Evolutionary conservation across 2,888 invertebrate species (phyloP).

Genomic region (Apomyelois bistriatella): DNA sequence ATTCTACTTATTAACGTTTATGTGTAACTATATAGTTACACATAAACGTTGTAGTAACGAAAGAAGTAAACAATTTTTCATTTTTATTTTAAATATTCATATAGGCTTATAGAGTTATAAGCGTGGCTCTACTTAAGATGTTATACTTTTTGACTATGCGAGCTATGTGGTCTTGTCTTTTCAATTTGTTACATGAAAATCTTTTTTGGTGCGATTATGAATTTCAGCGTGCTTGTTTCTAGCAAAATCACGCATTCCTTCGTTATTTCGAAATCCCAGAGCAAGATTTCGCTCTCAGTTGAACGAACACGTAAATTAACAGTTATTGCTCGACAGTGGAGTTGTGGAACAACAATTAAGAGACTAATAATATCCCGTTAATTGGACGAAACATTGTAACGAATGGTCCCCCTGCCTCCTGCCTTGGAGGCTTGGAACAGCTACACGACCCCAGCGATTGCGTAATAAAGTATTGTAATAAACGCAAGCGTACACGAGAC

Average conservation of each 20-base stretch:
- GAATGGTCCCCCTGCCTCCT: constrained; percentile 29
- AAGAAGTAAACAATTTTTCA: too few species aligned
- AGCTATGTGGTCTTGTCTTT: too few species aligned
- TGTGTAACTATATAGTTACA: too few species aligned
- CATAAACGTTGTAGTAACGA: too few species aligned
- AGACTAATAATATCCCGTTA: constrained; percentile 32
- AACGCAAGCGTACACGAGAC: constrained; percentile 17
- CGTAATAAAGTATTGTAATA: constrained; percentile 24
- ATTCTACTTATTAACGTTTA: too few species aligned
- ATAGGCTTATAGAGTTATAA: too few species aligned
- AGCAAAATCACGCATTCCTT: neutral
- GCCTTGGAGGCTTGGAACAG: constrained; percentile 7
- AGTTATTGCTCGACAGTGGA: constrained; percentile 14
- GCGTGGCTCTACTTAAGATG: too few species aligned
- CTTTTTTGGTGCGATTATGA: too few species aligned
- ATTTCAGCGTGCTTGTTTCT: too few species aligned
- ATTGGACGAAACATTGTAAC: constrained; percentile 32
- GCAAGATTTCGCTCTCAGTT: neutral
- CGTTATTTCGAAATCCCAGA: neutral
- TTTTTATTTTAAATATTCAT: too few species aligned
- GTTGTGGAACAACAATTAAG: constrained; percentile 32
- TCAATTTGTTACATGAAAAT: too few species aligned
- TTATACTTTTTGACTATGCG: too few species aligned
- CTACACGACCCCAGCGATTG: constrained; percentile 20
- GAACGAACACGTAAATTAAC: constrained; percentile 12